Evolutionary conservation across 2,797 vertebrate species (phyloP), one percentile per base, ranked within the genome.

Genomic region (Poeciliopsis presidionis): DNA sequence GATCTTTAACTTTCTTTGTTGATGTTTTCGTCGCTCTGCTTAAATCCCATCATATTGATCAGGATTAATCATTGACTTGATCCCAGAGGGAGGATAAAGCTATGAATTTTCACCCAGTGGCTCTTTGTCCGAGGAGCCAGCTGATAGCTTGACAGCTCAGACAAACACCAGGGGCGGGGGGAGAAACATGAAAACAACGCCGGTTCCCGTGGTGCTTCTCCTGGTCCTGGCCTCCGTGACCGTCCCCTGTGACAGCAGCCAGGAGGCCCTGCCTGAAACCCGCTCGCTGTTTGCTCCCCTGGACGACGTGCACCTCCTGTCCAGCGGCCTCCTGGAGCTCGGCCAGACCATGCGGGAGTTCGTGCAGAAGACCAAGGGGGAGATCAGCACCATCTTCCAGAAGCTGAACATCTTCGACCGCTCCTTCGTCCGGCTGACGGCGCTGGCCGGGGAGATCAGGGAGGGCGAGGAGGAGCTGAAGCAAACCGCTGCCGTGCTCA

Each of bases 331-430:
- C 63, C 97, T 99, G 67, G 97, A 98, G 92, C 93, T 98, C 39
- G 98, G 98, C 2, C 97, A 96, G 0, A 97, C 97, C 86, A 96
- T 99, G 82, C 96, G 96, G 91, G 97, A 99, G 81, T 98, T 99
- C 84, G 97, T 97, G 79, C 96, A 97, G 36, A 99, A 97, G 89
- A 99, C 97, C 0, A 99, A 97, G 83, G 94, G 93, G 22, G 97
- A 99, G 93, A 98, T 99, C 82, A 97, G 96, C 0, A 95, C 97
- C 89, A 98, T 99, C 90, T 91, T 98, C 88, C 95, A 97, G 85
- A 99, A 97, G 88, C 96, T 99, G 53, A 97, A 96, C 90, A 94
- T 97, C 88, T 98, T 98, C 28, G 97, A 99, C 85, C 94, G 72
- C 83, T 97, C 97, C 4, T 98, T 98, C 87, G 90, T 95, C 59